These are phyloP conservation scores for Teleogryllus occipitalis DNA, from an alignment of 1,140 invertebrate genomes.

Conservation along the genomic window DNA sequence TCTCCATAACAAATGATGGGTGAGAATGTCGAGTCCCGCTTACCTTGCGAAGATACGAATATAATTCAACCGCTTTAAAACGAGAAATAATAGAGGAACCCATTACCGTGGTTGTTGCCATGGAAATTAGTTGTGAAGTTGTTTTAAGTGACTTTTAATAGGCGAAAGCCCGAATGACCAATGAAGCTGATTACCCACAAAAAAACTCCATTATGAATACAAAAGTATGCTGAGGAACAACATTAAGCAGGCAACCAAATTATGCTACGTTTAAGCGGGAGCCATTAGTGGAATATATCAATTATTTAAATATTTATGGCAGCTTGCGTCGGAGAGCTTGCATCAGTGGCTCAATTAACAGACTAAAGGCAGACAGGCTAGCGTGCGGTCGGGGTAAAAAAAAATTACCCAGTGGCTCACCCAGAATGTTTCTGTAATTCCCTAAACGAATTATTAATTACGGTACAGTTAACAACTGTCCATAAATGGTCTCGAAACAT, in stretches of 20 bases:
- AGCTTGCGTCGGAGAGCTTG: background rate
- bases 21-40: background rate
- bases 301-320: background rate
- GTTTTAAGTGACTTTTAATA: slow-evolving; percentile 1
- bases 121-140: background rate
- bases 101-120: background rate
- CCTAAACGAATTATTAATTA: too few species aligned
- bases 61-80: background rate
- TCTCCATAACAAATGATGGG: background rate
- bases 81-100: background rate
- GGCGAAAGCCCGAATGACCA: background rate
- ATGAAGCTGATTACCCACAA: background rate
- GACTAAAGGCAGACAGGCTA: too few species aligned
- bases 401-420: too few species aligned
- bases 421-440: too few species aligned
- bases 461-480: too few species aligned
- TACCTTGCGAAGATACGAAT: background rate
- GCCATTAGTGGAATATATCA: background rate
- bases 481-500: too few species aligned
- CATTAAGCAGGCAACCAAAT: background rate
- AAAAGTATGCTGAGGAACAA: background rate
- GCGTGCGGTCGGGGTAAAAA: too few species aligned
- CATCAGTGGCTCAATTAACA: too few species aligned
- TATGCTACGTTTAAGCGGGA: background rate
- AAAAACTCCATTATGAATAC: background rate